Percentiles rank a stretch among this genome's conserved stretches.
phyloP scores from a whole-genome alignment of 2,113 vertebrate species.

The Hepsetus odoe region DNA sequence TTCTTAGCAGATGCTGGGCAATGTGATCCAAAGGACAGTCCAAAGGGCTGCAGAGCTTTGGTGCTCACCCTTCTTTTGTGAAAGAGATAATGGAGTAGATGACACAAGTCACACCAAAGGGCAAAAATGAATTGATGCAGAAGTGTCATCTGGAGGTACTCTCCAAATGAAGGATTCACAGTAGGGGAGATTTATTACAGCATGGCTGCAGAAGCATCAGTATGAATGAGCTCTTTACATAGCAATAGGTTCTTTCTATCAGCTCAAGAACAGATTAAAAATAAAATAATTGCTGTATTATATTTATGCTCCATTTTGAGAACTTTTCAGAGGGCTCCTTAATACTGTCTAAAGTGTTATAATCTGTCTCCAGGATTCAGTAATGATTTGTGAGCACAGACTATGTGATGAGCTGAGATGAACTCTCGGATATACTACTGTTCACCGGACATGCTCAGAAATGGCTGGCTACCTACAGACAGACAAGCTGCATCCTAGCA shows the following conservation, averaged over 20 bases:
- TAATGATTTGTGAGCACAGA: constrained; percentile 25
- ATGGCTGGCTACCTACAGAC: constrained; percentile 75
- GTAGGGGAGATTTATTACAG: constrained; percentile 21
- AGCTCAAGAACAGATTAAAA: constrained; percentile 5
- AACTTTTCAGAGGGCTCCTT: constrained; percentile 6
- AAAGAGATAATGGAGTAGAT: constrained; percentile 20
- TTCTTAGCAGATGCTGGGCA: background rate
- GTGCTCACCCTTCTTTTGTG: constrained; percentile 1
- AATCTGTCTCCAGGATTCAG: constrained; percentile 9
- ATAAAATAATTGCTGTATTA: constrained; percentile 38
- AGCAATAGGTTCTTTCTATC: background rate
- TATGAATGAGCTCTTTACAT: constrained; percentile 24
- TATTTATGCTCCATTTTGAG: constrained; percentile 30
- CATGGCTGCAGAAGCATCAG: constrained; percentile 37
- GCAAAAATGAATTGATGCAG: constrained; percentile 12
- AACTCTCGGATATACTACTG: constrained; percentile 50
- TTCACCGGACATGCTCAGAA: constrained; percentile 76
- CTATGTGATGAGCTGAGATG: constrained; percentile 17
- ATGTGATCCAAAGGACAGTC: constrained; percentile 12
- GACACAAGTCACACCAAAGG: constrained; percentile 42
- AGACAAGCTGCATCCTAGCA: constrained; percentile 70
- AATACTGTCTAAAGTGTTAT: constrained; percentile 29
- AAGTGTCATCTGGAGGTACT: constrained; percentile 38
- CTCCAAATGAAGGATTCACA: constrained; percentile 42
- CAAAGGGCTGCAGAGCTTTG: background rate